Conservation (phyloP, 2,113 vertebrate species). For the Gopherus flavomarginatus region DNA sequence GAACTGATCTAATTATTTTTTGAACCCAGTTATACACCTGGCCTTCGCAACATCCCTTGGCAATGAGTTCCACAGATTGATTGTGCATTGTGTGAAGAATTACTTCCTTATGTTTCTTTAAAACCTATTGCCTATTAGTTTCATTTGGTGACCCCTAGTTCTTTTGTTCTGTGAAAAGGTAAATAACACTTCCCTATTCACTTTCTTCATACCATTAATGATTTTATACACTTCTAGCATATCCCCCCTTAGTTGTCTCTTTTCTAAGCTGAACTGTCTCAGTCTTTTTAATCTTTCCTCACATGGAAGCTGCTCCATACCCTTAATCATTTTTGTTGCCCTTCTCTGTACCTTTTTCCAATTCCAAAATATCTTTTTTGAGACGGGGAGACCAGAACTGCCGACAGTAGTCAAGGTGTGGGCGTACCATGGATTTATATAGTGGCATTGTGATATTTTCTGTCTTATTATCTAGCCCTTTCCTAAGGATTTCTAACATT, state of each 20-base stretch:
- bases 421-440: not conserved
- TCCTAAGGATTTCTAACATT: not conserved
- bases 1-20: too few species aligned
- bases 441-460: not conserved
- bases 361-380: not conserved
- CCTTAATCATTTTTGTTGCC: not conserved
- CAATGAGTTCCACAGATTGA: not conserved
- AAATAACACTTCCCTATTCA: not conserved
- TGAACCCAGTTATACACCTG: not conserved
- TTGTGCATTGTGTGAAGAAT: not conserved
- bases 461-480: not conserved
- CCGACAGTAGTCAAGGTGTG: not conserved
- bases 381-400: not conserved
- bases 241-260: not conserved
- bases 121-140: not conserved
- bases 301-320: not conserved
- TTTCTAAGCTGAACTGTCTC: not conserved
- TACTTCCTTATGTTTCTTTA: not conserved
- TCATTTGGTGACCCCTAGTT: not conserved
- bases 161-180: not conserved
- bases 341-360: not conserved
- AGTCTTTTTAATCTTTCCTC: not conserved
- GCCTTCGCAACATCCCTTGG: not conserved
- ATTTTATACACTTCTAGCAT: not conserved
- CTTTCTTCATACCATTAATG: not conserved